Evolutionary conservation across 1,140 invertebrate genomes (phyloP), one percentile per base, ranked within the genome.

Genomic region (Octopus sinensis): DNA sequence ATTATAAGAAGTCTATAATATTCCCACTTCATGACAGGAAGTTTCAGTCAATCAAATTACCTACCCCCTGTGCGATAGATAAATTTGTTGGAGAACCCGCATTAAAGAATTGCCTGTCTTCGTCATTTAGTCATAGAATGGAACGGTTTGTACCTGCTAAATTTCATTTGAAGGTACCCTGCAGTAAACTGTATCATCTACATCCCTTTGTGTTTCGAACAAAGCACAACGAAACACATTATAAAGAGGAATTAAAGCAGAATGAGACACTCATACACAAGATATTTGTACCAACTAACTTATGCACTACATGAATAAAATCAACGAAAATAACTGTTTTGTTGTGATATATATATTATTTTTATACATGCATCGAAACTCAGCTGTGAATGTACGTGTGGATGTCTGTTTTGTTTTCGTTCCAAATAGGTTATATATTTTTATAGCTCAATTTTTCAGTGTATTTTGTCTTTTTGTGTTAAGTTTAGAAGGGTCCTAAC

Each of bases 21-120:
- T 90, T 88, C 80, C 89, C 89, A 13, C 43, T 90, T 13, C 43
- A 78, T 43, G 76, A 81, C 7, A 83, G 84, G 13, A 83, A 84
- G 9, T 90, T 88, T 84, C 86, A 87, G 13, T 79, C 82, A 17
- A 75, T 85, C 6, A 51, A 84, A 53, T 71, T 87, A 17, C 85
- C 85, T 5, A 86, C 87, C 17, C 89, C 89, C 23, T 86, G 85
- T 73, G 84, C 85, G 76, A 84, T 83, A n/a, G 30, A 76, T 10
- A 76, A 79, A 17, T 80, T 87, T 51, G 56, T 88, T 30, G 73
- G 80, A 17, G 87, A 83, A 79, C 87, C 87, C 76, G 82, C 85
- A 54, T 81, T 84, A 51, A 75, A 84, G 10, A 76, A 85, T 0
- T 88, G 87, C 62, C 79, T 79, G 10, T 85, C 84, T 0, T 79